Conservation (phyloP, 2,797 vertebrate species). For the Clarias fuscus region DNA sequence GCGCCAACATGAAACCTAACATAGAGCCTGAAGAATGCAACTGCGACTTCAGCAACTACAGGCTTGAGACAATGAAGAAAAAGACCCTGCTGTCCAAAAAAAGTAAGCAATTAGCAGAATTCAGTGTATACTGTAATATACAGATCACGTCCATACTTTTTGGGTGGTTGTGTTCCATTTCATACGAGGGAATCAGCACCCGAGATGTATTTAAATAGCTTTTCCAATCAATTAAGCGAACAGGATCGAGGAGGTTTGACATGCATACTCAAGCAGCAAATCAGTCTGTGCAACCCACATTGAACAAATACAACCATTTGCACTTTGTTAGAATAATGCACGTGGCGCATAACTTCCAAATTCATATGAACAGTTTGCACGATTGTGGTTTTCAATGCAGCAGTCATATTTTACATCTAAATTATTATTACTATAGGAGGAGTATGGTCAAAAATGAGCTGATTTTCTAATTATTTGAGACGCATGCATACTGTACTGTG, state of each 20-base stretch:
- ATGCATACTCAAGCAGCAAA: neutral
- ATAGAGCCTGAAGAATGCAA: constrained; percentile 68
- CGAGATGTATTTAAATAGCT: neutral
- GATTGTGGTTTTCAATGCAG: neutral
- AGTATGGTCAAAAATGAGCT: neutral
- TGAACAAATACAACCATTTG: neutral
- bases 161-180: neutral
- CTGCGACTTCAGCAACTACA: constrained; percentile 75
- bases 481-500: too few relatives aligned
- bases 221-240: neutral
- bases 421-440: neutral
- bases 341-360: neutral
- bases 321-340: neutral
- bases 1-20: constrained; percentile 25
- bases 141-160: neutral
- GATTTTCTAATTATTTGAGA: neutral
- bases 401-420: neutral
- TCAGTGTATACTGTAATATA: neutral
- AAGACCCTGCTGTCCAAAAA: constrained; percentile 86
- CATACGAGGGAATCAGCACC: neutral
- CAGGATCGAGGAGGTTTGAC: neutral
- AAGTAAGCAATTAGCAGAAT: constrained; percentile 68
- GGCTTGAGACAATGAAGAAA: constrained; percentile 73
- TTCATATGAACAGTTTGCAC: neutral
- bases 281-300: neutral